Evolutionary conservation across 2,888 invertebrate genomes (phyloP).

Genomic region (Dryadula phaetusa): DNA sequence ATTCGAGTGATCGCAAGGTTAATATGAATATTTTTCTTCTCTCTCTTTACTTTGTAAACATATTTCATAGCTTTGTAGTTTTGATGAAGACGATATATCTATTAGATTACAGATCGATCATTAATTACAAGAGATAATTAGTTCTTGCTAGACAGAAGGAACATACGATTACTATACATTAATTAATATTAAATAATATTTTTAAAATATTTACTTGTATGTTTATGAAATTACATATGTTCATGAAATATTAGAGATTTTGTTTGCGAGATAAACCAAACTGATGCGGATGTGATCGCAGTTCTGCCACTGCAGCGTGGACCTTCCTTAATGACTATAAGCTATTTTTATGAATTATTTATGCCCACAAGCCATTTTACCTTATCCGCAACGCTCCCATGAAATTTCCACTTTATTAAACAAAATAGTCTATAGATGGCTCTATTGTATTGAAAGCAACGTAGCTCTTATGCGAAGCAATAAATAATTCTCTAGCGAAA

Average conservation of each 20-base stretch:
- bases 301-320: slow-evolving; percentile 65
- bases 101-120: slow-evolving; percentile 4
- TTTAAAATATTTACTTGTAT: too few relatives aligned
- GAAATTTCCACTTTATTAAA: slow-evolving; percentile 76
- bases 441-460: slow-evolving; percentile 74
- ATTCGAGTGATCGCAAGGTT: too few relatives aligned
- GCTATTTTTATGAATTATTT: slow-evolving; percentile 79
- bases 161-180: background rate
- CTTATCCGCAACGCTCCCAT: slow-evolving; percentile 60
- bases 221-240: too few relatives aligned
- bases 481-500: slow-evolving; percentile 79
- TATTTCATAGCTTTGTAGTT: slow-evolving; percentile 16
- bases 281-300: slow-evolving; percentile 50
- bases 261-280: slow-evolving; percentile 57
- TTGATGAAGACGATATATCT: slow-evolving; percentile 5
- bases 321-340: slow-evolving; percentile 73
- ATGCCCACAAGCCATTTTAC: slow-evolving; percentile 70
- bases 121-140: slow-evolving; percentile 15
- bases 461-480: slow-evolving; percentile 71
- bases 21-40: too few relatives aligned
- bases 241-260: slow-evolving; percentile 58
- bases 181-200: background rate
- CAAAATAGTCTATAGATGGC: slow-evolving; percentile 70
- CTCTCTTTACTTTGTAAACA: slow-evolving; percentile 10
- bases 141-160: background rate